These are phyloP conservation scores for Blastobasis adustella DNA, from an alignment of 2,888 invertebrate genomes.

Conservation along the genomic window DNA sequence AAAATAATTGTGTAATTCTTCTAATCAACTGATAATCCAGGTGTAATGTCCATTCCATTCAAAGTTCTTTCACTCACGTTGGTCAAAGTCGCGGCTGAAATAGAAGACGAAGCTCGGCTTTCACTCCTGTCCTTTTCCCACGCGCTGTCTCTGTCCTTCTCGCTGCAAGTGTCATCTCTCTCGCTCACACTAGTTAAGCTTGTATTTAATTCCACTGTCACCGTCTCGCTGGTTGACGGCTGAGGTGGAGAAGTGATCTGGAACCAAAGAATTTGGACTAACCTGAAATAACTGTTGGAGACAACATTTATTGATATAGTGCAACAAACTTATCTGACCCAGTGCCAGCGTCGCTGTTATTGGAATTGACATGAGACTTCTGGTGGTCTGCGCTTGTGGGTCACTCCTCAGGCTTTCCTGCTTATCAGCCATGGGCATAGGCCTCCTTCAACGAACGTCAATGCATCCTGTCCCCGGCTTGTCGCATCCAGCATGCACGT, in stretches of 20 bases:
- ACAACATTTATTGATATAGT: too few species aligned
- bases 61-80: conserved; percentile 67
- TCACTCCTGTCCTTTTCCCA: conserved; percentile 63
- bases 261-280: background rate
- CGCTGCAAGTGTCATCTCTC: conserved; percentile 51
- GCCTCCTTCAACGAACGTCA: too few species aligned
- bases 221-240: conserved; percentile 40
- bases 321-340: too few species aligned
- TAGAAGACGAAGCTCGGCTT: conserved; percentile 64
- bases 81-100: conserved; percentile 75
- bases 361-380: too few species aligned
- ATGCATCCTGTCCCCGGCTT: too few species aligned
- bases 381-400: too few species aligned
- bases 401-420: too few species aligned
- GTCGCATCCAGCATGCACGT: too few species aligned
- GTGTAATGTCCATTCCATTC: background rate
- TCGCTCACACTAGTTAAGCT: conserved; percentile 58
- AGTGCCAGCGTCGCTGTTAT: too few species aligned
- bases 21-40: too few species aligned
- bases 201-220: conserved; percentile 53
- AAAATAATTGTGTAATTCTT: too few species aligned
- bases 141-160: conserved; percentile 61
- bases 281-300: background rate
- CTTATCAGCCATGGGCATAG: too few species aligned
- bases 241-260: conserved; percentile 40